Evolutionary conservation across 2,113 vertebrate genomes (phyloP), one percentile per base, ranked within the genome.

Genomic region (Galemys pyrenaicus): DNA sequence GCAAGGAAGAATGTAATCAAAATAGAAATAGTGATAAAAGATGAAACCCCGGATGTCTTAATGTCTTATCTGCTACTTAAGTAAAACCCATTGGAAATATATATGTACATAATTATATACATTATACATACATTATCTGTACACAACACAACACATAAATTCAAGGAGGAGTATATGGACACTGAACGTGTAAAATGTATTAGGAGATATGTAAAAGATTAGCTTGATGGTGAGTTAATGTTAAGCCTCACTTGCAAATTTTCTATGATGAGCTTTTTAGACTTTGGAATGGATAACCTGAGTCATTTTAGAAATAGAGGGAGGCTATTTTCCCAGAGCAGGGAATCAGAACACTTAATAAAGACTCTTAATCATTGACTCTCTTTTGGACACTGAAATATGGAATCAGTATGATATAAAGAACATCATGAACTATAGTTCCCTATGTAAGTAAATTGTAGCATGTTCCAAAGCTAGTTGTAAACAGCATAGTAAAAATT

Each of bases 121-220:
- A 56, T 56, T 56, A 7, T 56, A 20, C 5, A 56, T 22, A 20
- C 20, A 56, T 56, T 54, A 56, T 56, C 46, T 24, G 30, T 19
- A 44, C 4, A 37, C 28, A 17, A 26, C 28, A 41, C 6, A 22
- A 44, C 24, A 35, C 60, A 44, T 12, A 51, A 49, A 92, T 8
- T 5, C 41, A 62, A 41, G 71, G 3, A 46, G 30, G 39, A 28
- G 15, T 19, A 4, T 19, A 2, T n/a, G n/a, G 85, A 1, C 30
- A 20, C 19, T n/a, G 24, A 49, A 22, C 6, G 9, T 1, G 9
- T 46, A 13, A 24, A 6, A 39, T 15, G 5, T 44, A 0, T 71
- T 15, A 78, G 56, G 30, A 37, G 6, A 22, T 73, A 19, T 6
- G 28, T 12, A 44, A 58, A 58, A 56, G 79, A 32, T 22, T 77